Base-by-base conservation (phyloP, 2,888 invertebrate species). In the Polymixis flavicincta region DNA sequence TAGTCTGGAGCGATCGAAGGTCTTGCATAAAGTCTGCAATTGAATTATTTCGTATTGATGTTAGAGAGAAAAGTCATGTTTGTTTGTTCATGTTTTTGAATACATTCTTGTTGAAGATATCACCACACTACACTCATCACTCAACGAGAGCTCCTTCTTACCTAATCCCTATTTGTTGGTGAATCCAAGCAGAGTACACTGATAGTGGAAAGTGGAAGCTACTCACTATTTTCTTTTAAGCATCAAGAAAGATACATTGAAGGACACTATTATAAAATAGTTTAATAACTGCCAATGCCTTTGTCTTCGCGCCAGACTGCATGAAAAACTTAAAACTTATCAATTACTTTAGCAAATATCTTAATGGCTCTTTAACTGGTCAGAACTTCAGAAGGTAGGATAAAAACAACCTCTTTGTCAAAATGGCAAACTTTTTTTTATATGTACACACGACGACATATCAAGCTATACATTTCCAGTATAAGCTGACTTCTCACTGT, bases 321-420 rank as follows among this genome's bases (percentile, higher is more conserved):
- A 60, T 28, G 50, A 78, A 66, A 50, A 54, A 48, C 48, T 63
- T 67, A n/a, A 59, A 78, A 55, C 57, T 79, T 66, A 83, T 79
- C 76, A 70, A 74, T 76, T 71, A 73, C 32, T 32, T n/a, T n/a
- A n/a, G n/a, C n/a, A n/a, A n/a, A n/a, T n/a, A n/a, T n/a, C n/a
- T n/a, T n/a, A n/a, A n/a, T n/a, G n/a, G n/a, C n/a, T n/a, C n/a
- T n/a, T n/a, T 32, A 32, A 32, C 32, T 32, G 32, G 32, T 32
- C 32, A 32, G 32, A 32, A 32, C 32, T 32, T 32, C 28, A 32
- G 9, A 42, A 45, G 3, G 25, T 17, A 45, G n/a, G 11, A 28
- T 2, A n/a, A n/a, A n/a, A n/a, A n/a, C n/a, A n/a, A n/a, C n/a
- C n/a, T n/a, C 25, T 68, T 45, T 22, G 42, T 22, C 17, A 66